These are phyloP conservation scores for Drosophila neotestacea DNA, from an alignment of 2,888 invertebrate genomes.

Conservation along the genomic window DNA sequence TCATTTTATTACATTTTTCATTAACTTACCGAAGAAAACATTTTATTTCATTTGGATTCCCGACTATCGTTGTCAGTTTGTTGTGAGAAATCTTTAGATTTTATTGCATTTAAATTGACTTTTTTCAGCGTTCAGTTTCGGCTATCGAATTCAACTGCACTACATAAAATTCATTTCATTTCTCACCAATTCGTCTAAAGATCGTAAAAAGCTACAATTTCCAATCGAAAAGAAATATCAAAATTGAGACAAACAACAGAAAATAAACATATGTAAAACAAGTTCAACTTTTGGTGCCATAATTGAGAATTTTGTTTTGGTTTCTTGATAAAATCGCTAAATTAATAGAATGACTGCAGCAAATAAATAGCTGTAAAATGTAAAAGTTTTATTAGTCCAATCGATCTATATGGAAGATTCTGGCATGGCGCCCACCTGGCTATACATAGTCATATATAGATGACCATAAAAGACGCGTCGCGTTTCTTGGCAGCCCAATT, in stretches of 20 bases:
- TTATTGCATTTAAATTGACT: constrained; percentile 77
- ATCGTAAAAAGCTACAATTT: constrained; percentile 56
- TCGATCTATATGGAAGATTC: constrained; percentile 36
- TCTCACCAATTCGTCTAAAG: constrained; percentile 32
- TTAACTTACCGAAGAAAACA: constrained; percentile 70
- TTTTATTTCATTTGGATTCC: constrained; percentile 55
- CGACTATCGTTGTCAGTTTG: constrained; percentile 37
- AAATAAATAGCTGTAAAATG: constrained; percentile 62
- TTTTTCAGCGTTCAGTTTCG: constrained; percentile 64
- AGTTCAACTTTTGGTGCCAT: constrained; percentile 42
- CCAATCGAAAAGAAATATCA: constrained; percentile 33
- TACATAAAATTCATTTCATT: constrained; percentile 48
- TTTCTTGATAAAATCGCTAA: constrained; percentile 62
- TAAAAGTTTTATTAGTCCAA: constrained; percentile 61
- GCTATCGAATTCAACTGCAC: constrained; percentile 65
- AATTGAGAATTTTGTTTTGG: constrained; percentile 58
- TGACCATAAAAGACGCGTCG: constrained; percentile 64
- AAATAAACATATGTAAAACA: constrained; percentile 58
- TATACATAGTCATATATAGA: constrained; percentile 54
- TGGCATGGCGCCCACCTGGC: constrained; percentile 59
- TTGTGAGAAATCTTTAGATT: constrained; percentile 66
- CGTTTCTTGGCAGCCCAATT: constrained; percentile 63
- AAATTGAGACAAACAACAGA: constrained; percentile 7
- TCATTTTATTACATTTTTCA: constrained; percentile 70
- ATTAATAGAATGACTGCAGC: constrained; percentile 52